Evolutionary conservation across 2,888 invertebrate genomes (phyloP), one percentile per base, ranked within the genome.

Genomic region (Leptinotarsa tumamoca): DNA sequence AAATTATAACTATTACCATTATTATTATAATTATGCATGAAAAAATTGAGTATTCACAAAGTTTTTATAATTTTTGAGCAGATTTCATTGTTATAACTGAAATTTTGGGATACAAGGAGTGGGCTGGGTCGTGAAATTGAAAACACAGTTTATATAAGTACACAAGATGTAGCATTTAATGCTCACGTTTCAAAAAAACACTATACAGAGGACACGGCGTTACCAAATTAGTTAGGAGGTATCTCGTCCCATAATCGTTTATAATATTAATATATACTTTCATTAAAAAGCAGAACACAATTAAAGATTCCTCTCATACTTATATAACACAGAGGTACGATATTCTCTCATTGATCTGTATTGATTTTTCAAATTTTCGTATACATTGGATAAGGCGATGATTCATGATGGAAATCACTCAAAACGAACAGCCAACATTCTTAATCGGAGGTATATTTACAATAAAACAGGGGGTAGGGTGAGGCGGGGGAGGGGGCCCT

Each of bases 321-420:
- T 79, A 87, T 43, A 43, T 87, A 88, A 89, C 88, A 88, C 86
- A 88, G 88, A 89, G 88, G 88, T 89, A 88, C 87, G 88, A 88
- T 88, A 88, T 86, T 86, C 83, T 85, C 81, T 84, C 84, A 84
- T 82, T 85, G 85, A 86, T 86, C 85, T 86, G 85, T 86, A 86
- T 86, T 86, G 84, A 85, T 86, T 88, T 84, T 81, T 80, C 74
- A 49, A 73, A 72, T 73, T 74, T 90, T 92, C 92, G 92, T 92
- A 92, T 92, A 92, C 92, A 91, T 92, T 91, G 91, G 90, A 90
- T 92, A 92, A 92, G 92, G 92, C 92, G 90, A 89, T 88, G 89
- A 89, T 88, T 88, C 86, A 86, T 88, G 89, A 87, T 89, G 88
- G 88, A 88, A 88, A 89, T 89, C 89, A 89, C 88, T 88, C 88